Percentiles rank a stretch among this genome's conserved stretches.
phyloP scores from a whole-genome alignment of 1,140 invertebrate species.

The Drosophila persimilis region DNA sequence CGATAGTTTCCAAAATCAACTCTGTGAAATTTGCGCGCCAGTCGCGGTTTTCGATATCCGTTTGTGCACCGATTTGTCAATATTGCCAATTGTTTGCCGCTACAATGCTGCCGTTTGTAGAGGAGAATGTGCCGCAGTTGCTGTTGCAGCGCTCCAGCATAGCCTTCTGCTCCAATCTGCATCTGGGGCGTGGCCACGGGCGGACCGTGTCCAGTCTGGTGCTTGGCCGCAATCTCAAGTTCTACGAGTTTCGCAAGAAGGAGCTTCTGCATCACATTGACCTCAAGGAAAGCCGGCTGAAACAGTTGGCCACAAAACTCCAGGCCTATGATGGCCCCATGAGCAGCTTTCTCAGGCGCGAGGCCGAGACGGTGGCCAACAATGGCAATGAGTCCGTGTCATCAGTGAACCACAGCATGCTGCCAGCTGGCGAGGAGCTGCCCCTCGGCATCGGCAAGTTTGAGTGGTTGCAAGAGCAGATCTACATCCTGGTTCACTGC shows the following conservation, averaged over 20 bases:
- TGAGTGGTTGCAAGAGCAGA: constrained; percentile 42
- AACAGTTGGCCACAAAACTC: constrained; percentile 9
- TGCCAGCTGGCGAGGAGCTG: constrained; percentile 38
- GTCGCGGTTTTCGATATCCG: background rate
- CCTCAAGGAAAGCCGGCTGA: constrained; percentile 15
- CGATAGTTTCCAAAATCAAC: background rate
- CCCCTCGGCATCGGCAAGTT: constrained; percentile 56
- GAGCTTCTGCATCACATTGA: constrained; percentile 57
- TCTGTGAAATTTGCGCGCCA: background rate
- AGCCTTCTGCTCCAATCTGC: constrained; percentile 47
- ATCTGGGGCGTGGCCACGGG: constrained; percentile 6
- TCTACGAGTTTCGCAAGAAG: constrained; percentile 62
- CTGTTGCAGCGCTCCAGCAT: constrained; percentile 42
- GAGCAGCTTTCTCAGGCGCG: constrained; percentile 46
- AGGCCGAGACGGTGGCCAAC: background rate
- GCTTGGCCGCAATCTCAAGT: constrained; percentile 35
- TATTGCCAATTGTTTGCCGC: constrained; percentile 22
- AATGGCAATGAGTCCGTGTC: constrained; percentile 11
- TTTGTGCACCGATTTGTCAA: background rate
- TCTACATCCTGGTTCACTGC: constrained; percentile 57
- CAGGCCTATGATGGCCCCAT: constrained; percentile 46
- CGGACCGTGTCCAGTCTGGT: constrained; percentile 36
- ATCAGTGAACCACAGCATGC: constrained; percentile 40
- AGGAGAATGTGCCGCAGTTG: constrained; percentile 56
- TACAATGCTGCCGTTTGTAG: constrained; percentile 44